Evolutionary conservation across 2,113 vertebrate genomes (phyloP), one percentile per base, ranked within the genome.

Genomic region (Zosterops japonicus): DNA sequence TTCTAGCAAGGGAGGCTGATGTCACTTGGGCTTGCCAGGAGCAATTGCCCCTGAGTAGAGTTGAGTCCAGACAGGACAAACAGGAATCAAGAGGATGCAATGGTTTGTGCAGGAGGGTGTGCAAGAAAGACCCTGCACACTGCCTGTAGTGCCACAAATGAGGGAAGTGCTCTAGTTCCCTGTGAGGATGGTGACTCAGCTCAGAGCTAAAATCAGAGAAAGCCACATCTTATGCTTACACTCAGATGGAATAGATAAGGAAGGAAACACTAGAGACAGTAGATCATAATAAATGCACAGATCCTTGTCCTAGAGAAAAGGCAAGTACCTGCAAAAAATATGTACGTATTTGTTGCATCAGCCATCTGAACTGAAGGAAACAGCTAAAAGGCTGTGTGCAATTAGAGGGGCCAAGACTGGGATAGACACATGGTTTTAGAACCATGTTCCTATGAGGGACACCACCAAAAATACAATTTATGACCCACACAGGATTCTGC

Each of bases 381-480:
- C 5, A 6, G 11, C 55, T 55, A 42, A 71, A 61, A 64, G 15
- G 7, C 23, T 63, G 11, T 9, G 3, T 44, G 22, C 5, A 41
- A 6, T 35, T 17, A 55, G 17, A 59, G 7, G 3, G 9, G 3
- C 15, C 16, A 14, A 44, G 21, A 35, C 0, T 14, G 35, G 41
- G 11, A 39, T 3, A 68, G 13, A 36, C 7, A 69, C 44, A 10
- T 24, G 12, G 7, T 24, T 79, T 74, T 21, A 64, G 35, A 68
- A 13, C 4, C 2, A 8, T 39, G 3, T 1, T 59, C 1, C 15
- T 39, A 5, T 41, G 44, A 35, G 4, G 2, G 17, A 44, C 4
- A 8, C 6, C 13, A 28, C 8, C 5, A 9, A 82, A 42, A 72
- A 59, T n/a, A 23, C 9, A 53, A 6, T 3, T 39, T 74, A 28